Evolutionary conservation across 2,113 vertebrate genomes (phyloP).

Genomic region (Gambusia holbrooki): DNA sequence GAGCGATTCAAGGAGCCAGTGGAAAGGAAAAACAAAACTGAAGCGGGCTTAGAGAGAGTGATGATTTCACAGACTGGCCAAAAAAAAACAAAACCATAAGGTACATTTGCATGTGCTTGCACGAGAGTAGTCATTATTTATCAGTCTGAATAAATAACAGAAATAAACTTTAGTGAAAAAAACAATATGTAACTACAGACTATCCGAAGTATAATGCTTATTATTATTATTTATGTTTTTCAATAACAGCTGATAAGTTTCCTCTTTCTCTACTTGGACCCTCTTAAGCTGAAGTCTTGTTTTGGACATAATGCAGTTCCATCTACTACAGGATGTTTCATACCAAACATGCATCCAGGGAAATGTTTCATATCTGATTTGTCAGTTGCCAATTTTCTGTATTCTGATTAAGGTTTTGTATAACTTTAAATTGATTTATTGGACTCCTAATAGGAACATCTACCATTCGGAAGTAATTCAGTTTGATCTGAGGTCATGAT

Average conservation of each 20-base stretch:
- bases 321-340: neutral
- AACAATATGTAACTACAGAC: neutral
- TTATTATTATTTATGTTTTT: neutral
- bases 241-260: neutral
- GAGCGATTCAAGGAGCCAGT: constrained; percentile 23
- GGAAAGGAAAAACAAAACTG: constrained; percentile 15
- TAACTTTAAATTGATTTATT: no score
- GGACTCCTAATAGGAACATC: no score
- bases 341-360: neutral
- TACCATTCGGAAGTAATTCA: no score
- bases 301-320: neutral
- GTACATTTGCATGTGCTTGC: constrained; percentile 53
- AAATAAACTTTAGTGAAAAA: no score
- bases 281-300: neutral
- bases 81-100: constrained; percentile 9
- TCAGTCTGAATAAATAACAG: constrained; percentile 1
- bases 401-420: no score
- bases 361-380: no score
- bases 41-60: constrained; percentile 49
- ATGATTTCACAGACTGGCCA: constrained; percentile 54
- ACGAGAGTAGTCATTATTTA: constrained; percentile 44
- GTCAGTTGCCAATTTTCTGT: no score
- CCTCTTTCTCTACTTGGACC: neutral
- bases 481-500: no score
- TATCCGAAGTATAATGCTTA: neutral